These are phyloP conservation scores for Drosophila ercepeae DNA, from an alignment of 1,140 invertebrate genomes.

Conservation along the genomic window DNA sequence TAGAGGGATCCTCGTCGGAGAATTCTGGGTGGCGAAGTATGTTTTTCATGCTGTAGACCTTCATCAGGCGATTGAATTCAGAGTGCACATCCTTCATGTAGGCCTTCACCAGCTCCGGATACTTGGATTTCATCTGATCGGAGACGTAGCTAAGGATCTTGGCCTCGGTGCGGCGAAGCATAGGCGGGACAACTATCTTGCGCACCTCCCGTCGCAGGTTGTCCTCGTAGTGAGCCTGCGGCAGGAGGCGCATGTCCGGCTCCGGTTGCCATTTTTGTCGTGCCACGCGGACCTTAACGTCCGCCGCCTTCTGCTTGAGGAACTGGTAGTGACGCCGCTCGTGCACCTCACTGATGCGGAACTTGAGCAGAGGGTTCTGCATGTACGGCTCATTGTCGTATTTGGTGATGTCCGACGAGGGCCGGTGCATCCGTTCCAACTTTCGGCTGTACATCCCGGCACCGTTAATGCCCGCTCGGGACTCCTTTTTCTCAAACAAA, in stretches of 20 bases:
- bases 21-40: slow-evolving; percentile 72
- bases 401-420: slow-evolving; percentile 68
- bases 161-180: slow-evolving; percentile 71
- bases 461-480: not conserved
- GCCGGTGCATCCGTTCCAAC: slow-evolving; percentile 74
- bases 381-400: slow-evolving; percentile 83
- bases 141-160: slow-evolving; percentile 78
- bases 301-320: slow-evolving; percentile 71
- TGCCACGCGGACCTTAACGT: slow-evolving; percentile 70
- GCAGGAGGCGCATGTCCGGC: slow-evolving; percentile 61
- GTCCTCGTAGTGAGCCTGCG: slow-evolving; percentile 69
- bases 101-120: slow-evolving; percentile 67
- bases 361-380: slow-evolving; percentile 77
- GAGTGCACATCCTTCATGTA: slow-evolving; percentile 80
- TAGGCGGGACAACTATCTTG: slow-evolving; percentile 76
- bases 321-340: slow-evolving; percentile 71
- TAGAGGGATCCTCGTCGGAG: slow-evolving; percentile 61
- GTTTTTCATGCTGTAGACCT: slow-evolving; percentile 80
- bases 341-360: slow-evolving; percentile 71
- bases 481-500: not conserved
- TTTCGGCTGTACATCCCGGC: slow-evolving; percentile 57
- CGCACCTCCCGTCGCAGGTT: slow-evolving; percentile 74
- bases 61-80: slow-evolving; percentile 78
- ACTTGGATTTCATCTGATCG: slow-evolving; percentile 62
- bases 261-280: slow-evolving; percentile 49